Evolutionary conservation across 2,113 vertebrate genomes (phyloP), one percentile per base, ranked within the genome.

Genomic region (Melanerpes formicivorus): DNA sequence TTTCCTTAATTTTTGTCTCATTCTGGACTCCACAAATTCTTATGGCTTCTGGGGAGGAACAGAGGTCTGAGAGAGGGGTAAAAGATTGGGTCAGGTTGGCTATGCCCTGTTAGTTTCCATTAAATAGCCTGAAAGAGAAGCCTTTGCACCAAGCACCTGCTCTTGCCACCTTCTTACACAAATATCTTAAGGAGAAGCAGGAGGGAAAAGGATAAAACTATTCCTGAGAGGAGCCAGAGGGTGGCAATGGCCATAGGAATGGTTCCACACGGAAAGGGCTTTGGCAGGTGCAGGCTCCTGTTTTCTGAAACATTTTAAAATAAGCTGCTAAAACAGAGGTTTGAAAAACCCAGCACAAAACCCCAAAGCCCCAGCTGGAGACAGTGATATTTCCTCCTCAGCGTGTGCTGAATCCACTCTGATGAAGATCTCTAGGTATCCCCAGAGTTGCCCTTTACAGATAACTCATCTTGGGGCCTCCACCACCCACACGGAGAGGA

Each of bases 371-470:
- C 72, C 72, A 52, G 44, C 69, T 88, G 69, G 52, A 18, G 4
- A 32, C 1, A 18, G 26, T 76, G 91, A 44, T 44, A 25, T 93
- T 94, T 94, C 88, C 84, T 87, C 54, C 29, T 18, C 3, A 9
- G 74, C 5, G 25, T 2, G 3, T 17, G 67, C 95, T 27, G 9
- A 96, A 97, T 97, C 96, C 96, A 91, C 80, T 1, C 82, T 9
- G 7, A 76, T 84, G 95, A 94, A 94, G 89, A 93, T 93, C 92
- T 96, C 84, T 84, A 97, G 98, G 98, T 97, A 98, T 98, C 98
- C 98, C 98, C 96, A 97, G 97, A 98, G 96, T 88, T 30, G 88
- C 96, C 96, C 98, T 98, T 98, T 96, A 94, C 95, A 98, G 97
- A 98, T 97, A 97, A 97, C 92, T 94, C 96, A 96, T 96, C 96